Base-by-base conservation (phyloP, 2,888 invertebrate species). In the Blastobasis lacticolella region DNA sequence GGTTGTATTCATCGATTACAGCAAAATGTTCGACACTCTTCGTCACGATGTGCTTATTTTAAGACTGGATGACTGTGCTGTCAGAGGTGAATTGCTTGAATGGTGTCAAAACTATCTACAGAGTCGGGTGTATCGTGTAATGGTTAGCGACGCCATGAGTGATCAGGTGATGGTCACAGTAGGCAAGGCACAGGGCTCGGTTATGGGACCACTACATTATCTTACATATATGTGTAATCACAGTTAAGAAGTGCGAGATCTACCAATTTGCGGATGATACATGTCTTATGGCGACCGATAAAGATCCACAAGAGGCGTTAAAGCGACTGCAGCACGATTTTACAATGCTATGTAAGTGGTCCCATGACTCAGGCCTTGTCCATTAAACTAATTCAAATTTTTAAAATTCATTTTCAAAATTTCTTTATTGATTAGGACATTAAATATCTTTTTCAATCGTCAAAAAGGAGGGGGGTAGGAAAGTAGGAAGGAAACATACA, bases 161-260 rank as follows among this genome's bases (percentile, higher is more conserved):
- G 38, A 54, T 0, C 9, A 37, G 5, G 10, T 54, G 5, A 9
- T 6, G 1, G 53, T 54, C 0, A 49, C 49, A 7, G 49, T 56
- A n/a, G 60, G 59, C 36, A 62, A 57, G 37, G 59, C 62, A 4
- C 60, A 62, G 44, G 62, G 60, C 0, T 61, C 60, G 6, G 57
- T 63, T 0, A 6, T 59, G 4, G 59, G 60, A 5, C 60, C 59
- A 0, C 10, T 59, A n/a, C 57, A 60, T 46, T 60, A 56, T 43
- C 38, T 58, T 1, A 50, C 56, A 0, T 60, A 60, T 37, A 57
- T 56, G 1, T 3, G 10, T 9, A 0, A 55, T 56, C 10, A 37
- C 43, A n/a, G 48, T 49, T 9, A 10, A 49, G 23, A 40, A 49
- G 6, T 53, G 55, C 48, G 49, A 53, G 6, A 55, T 57, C 1